Base-by-base conservation (phyloP, 2,113 vertebrate genomes). In the Poeciliopsis prolifica region DNA sequence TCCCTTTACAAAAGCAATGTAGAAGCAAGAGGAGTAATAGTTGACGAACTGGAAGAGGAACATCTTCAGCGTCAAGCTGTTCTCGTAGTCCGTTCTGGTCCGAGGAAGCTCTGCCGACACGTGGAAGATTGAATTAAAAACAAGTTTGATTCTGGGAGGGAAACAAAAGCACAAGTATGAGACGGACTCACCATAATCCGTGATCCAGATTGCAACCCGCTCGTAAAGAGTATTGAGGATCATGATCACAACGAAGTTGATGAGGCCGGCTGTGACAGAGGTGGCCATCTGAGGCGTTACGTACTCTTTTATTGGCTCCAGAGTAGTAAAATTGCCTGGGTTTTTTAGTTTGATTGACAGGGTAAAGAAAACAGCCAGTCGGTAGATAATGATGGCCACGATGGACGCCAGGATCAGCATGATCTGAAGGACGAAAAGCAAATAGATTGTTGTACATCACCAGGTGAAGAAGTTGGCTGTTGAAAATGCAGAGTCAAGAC, bases 21-120 rank as follows among this genome's bases (percentile, higher is more conserved):
- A 98, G 94, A 98, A 97, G 74, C 97, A 98, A 0, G 97, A 98
- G 28, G 97, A 98, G 86, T 98, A 98, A 79, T 98, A 98, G 92
- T 98, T 98, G 90, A 98, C 97, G 62, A 98, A 98, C 76, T 98
- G 97, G 89, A 98, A 98, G 74, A 98, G 93, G 91, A 98, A 98
- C 96, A 98, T 98, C 95, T 98, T 98, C 91, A 96, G 94, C 24
- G 97, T 98, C 66, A 98, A 79, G 84, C 97, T 98, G 88, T 98
- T 97, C 90, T 98, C 97, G 78, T 98, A 98, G 66, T 98, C 96
- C 0, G 96, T 96, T 91, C 94, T 96, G 63, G 97, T 98, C 87
- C 97, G 95, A 29, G 96, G 97, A 69, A 98, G 94, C 77, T 98
- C 97, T 98, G 92, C 29, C 84, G 48, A 83, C 7, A 37, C 5